A percentile compares a stretch with the other conserved stretches of the same genome.
phyloP scores from a whole-genome alignment of 53 echinoderm and acorn worm species.

The Crossaster papposus region DNA sequence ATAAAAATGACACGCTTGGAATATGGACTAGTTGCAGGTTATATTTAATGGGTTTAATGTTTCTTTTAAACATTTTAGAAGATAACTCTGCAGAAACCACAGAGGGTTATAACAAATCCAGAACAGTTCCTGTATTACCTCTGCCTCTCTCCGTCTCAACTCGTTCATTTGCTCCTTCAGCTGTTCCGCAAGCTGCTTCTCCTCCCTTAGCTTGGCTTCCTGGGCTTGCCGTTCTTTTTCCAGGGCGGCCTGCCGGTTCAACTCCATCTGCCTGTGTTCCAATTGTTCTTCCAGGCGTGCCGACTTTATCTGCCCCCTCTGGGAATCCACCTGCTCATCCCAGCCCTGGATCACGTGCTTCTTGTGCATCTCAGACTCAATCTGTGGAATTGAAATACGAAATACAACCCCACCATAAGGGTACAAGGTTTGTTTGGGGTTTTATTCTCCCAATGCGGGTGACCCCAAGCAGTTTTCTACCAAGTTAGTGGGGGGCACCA shows the following conservation, averaged over 20 bases:
- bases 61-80: too few relatives aligned
- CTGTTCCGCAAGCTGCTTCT: constrained; percentile 74
- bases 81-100: too few relatives aligned
- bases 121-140: too few relatives aligned
- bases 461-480: too few relatives aligned
- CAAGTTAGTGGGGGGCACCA: too few relatives aligned
- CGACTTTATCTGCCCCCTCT: constrained; percentile 62
- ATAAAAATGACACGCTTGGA: background rate
- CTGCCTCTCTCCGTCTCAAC: constrained; percentile 78
- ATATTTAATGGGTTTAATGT: too few relatives aligned
- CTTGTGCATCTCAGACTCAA: constrained; percentile 90
- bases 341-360: constrained; percentile 84
- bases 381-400: constrained; percentile 31
- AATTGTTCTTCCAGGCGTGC: constrained; percentile 67
- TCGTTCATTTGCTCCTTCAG: constrained; percentile 90
- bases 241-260: constrained; percentile 78
- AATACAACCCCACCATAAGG: background rate
- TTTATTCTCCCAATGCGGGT: too few relatives aligned
- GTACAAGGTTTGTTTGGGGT: too few relatives aligned
- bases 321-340: constrained; percentile 80
- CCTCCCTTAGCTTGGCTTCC: constrained; percentile 77
- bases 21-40: background rate
- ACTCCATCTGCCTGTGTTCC: constrained; percentile 81
- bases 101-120: too few relatives aligned
- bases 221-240: constrained; percentile 79